phyloP scores from a whole-genome alignment of 1,140 invertebrate genomes.

The Drosophila aff. region DNA sequence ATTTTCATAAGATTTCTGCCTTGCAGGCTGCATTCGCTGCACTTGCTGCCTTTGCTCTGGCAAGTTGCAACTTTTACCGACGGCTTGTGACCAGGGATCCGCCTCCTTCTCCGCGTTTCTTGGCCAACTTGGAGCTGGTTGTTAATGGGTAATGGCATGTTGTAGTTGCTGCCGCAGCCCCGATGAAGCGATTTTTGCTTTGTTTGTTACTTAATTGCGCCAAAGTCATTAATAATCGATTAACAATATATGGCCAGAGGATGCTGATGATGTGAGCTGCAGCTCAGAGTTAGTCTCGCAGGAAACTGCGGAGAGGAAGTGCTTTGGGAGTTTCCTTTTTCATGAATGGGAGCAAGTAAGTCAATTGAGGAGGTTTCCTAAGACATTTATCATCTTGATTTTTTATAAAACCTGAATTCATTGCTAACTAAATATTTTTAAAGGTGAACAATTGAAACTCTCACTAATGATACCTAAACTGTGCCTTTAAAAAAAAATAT shows the following conservation, averaged over 20 bases:
- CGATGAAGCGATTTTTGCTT: slow-evolving; percentile 62
- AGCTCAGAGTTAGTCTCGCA: not conserved
- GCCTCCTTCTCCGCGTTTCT: slow-evolving; percentile 25
- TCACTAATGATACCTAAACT: not conserved
- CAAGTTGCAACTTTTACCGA: slow-evolving; percentile 72
- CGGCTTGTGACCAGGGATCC: slow-evolving; percentile 22
- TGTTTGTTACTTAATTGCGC: slow-evolving; percentile 77
- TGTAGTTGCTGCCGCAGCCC: slow-evolving; percentile 37
- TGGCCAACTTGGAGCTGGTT: slow-evolving; percentile 35
- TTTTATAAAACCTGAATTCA: not conserved
- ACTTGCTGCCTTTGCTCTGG: slow-evolving; percentile 34
- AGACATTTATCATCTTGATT: slow-evolving; percentile 17
- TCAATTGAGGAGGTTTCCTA: not conserved
- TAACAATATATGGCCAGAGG: slow-evolving; percentile 54
- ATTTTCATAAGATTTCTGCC: slow-evolving; percentile 55
- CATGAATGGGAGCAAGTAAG: slow-evolving; percentile 2
- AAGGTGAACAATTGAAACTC: not conserved
- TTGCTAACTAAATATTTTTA: not conserved
- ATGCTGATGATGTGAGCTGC: slow-evolving; percentile 17
- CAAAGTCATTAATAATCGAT: slow-evolving; percentile 84
- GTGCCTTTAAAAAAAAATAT: not conserved
- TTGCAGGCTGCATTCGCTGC: slow-evolving; percentile 28
- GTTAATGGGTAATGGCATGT: slow-evolving; percentile 61
- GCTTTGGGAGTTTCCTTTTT: slow-evolving; percentile 21
- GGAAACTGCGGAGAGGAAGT: slow-evolving; percentile 30